A percentile compares a stretch with the other conserved stretches of the same genome.
These are phyloP conservation scores for Nemurella pictetii DNA, from an alignment of 2,888 invertebrate genomes.

Conservation along the genomic window DNA sequence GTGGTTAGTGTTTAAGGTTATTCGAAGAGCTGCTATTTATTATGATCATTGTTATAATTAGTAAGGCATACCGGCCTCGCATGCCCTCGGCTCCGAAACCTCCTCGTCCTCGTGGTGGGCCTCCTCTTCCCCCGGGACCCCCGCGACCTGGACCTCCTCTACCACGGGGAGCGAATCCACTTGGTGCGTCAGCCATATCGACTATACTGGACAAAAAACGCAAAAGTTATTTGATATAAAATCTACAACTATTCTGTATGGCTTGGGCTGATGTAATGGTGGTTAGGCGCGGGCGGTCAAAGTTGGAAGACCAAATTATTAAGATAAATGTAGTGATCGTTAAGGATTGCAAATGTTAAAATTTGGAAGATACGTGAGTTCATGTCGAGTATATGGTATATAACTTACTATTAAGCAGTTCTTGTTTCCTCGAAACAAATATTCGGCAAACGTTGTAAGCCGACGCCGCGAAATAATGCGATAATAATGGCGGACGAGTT, in stretches of 20 bases:
- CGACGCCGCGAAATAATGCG: not conserved
- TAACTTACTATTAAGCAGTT: not conserved
- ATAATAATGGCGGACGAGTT: not conserved
- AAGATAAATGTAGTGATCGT: no score
- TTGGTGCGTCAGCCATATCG: constrained; percentile 4
- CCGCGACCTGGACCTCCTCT: constrained; percentile 35
- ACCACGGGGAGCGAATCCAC: constrained; percentile 33
- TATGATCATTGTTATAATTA: not conserved
- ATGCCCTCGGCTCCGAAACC: constrained; percentile 36
- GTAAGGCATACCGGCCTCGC: constrained; percentile 33
- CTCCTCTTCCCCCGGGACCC: constrained; percentile 37
- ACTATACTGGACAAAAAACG: not conserved
- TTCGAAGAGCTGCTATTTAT: no score
- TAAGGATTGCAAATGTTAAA: no score
- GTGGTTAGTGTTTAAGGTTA: no score
- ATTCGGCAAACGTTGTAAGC: not conserved
- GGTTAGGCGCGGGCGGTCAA: not conserved
- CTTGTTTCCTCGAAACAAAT: not conserved
- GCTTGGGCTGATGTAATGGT: not conserved
- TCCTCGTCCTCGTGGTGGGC: constrained; percentile 38
- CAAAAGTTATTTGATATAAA: not conserved
- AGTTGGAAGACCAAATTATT: not conserved
- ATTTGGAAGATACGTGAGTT: not conserved
- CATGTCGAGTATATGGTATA: not conserved
- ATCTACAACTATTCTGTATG: not conserved